Conservation (phyloP, 2,113 vertebrate genomes). For the Salvator merianae region DNA sequence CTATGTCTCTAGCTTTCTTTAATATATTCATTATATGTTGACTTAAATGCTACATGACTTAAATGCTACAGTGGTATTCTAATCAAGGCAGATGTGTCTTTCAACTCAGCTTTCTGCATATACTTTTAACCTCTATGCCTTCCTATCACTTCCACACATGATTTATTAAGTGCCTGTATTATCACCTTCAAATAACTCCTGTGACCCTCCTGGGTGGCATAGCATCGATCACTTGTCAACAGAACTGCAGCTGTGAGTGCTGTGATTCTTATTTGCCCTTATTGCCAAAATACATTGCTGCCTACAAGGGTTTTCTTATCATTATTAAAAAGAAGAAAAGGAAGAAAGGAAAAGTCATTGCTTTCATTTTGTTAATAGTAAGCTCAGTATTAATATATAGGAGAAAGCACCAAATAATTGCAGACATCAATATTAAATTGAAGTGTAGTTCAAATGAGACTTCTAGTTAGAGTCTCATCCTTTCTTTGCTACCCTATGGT, state of each 20-base stretch:
- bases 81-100: not conserved
- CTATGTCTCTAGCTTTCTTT: not conserved
- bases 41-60: not conserved
- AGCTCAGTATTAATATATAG: constrained; percentile 2
- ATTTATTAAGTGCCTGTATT: constrained; percentile 53
- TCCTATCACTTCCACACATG: constrained; percentile 35
- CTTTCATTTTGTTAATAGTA: not conserved
- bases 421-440: too few species aligned
- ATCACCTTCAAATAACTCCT: constrained; percentile 61
- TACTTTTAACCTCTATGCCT: constrained; percentile 3
- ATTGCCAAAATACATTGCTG: constrained; percentile 1
- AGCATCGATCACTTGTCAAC: constrained; percentile 49
- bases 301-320: constrained; percentile 19
- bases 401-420: not conserved
- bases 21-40: constrained; percentile 10
- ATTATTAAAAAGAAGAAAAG: not conserved
- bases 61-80: constrained; percentile 6
- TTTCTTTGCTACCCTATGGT: too few species aligned
- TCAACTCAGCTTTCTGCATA: not conserved
- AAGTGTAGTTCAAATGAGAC: too few species aligned
- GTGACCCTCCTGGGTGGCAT: constrained; percentile 22
- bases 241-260: constrained; percentile 45
- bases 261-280: constrained; percentile 27
- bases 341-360: constrained; percentile 6
- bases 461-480: too few species aligned